phyloP scores from a whole-genome alignment of 1,140 invertebrate genomes.

The Ceratoteleas bidentatus region DNA sequence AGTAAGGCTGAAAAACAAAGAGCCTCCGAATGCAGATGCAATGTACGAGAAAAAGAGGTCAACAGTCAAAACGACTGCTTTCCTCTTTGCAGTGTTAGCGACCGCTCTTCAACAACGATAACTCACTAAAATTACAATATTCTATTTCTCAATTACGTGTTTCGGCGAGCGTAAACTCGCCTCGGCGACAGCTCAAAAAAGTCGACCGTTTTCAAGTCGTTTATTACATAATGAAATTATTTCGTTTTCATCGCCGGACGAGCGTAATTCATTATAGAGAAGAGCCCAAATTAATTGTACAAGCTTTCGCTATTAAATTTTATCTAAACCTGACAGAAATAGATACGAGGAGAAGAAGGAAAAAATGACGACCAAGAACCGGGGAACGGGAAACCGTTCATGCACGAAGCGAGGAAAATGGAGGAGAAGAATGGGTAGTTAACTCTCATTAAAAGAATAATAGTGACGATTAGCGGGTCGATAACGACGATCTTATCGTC shows the following conservation, averaged over 20 bases:
- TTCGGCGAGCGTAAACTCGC: constrained; percentile 14
- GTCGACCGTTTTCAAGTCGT: constrained; percentile 6
- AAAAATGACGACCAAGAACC: not conserved
- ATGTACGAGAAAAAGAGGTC: no score
- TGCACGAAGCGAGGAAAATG: constrained; percentile 15
- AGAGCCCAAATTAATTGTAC: constrained; percentile 41
- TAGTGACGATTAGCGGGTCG: constrained; percentile 18
- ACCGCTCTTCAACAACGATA: constrained; percentile 9
- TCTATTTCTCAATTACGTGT: constrained; percentile 14
- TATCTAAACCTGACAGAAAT: constrained; percentile 29
- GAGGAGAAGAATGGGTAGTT: constrained; percentile 22
- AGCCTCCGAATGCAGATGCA: no score
- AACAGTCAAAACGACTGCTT: no score
- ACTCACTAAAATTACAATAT: constrained; percentile 7
- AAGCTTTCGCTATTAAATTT: constrained; percentile 25
- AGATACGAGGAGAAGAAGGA: constrained; percentile 8
- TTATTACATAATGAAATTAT: constrained; percentile 38
- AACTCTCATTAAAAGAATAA: constrained; percentile 26
- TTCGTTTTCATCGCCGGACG: constrained; percentile 14
- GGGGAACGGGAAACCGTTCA: constrained; percentile 13
- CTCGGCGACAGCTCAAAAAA: constrained; percentile 8
- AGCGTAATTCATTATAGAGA: constrained; percentile 10
- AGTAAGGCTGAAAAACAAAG: no score
- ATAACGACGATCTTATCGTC: constrained; percentile 9
- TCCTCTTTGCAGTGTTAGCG: no score